Percentiles rank a stretch among this genome's conserved stretches.
phyloP scores from a whole-genome alignment of 1,140 invertebrate species.

The Uloborus diversus region DNA sequence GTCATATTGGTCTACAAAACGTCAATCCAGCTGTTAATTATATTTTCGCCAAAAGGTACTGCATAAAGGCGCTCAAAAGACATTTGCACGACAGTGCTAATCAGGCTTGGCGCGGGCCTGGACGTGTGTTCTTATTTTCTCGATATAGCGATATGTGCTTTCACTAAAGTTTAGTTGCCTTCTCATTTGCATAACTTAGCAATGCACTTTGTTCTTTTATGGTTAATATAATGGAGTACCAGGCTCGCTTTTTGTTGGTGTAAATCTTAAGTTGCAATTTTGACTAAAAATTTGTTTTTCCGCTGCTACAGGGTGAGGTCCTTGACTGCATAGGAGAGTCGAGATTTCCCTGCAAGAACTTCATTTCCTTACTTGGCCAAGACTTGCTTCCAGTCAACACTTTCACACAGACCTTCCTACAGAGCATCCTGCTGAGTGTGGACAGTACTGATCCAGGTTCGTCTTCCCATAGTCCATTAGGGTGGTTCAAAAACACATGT shows the following conservation, averaged over 20 bases:
- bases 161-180: background rate
- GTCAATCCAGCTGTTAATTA: too few relatives aligned
- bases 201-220: background rate
- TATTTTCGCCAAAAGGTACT: too few relatives aligned
- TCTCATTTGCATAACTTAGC: background rate
- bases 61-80: too few relatives aligned
- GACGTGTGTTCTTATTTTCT: background rate
- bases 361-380: constrained; percentile 74
- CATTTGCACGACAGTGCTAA: too few relatives aligned
- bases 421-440: constrained; percentile 73
- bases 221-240: too few relatives aligned
- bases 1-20: too few relatives aligned
- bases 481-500: too few relatives aligned
- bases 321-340: constrained; percentile 74
- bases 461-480: too few relatives aligned
- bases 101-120: too few relatives aligned
- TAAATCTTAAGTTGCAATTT: background rate
- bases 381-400: constrained; percentile 71
- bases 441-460: constrained; percentile 74
- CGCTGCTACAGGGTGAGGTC: constrained; percentile 67
- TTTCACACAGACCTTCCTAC: constrained; percentile 75
- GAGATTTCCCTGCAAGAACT: constrained; percentile 72
- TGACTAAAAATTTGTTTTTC: background rate
- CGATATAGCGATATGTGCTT: background rate
- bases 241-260: too few relatives aligned